A percentile compares a stretch with the other conserved stretches of the same genome.
These are phyloP conservation scores for Heliocidaris tuberculata DNA, from an alignment of 35 echinoderm and acorn worm genomes.

Conservation along the genomic window DNA sequence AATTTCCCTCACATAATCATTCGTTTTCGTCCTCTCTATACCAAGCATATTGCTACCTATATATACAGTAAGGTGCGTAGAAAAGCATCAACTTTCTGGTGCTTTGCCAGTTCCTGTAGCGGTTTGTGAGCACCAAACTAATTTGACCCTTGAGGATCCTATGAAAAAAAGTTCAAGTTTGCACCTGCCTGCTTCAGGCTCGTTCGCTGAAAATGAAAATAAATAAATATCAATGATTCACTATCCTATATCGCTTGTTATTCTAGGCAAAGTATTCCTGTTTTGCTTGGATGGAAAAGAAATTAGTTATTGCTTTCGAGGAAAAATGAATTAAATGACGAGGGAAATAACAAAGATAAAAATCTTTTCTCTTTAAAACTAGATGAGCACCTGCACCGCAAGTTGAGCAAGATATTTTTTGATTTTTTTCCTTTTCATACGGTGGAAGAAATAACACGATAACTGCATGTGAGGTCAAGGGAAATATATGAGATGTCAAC, in stretches of 20 bases:
- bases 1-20: too few relatives aligned
- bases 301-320: not conserved
- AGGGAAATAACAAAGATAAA: not conserved
- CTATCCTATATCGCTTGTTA: not conserved
- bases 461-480: too few relatives aligned
- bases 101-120: too few relatives aligned
- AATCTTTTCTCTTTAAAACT: not conserved
- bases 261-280: not conserved
- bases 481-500: too few relatives aligned
- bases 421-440: too few relatives aligned
- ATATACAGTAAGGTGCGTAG: too few relatives aligned
- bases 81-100: too few relatives aligned
- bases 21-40: too few relatives aligned
- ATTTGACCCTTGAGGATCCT: not conserved
- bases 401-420: too few relatives aligned
- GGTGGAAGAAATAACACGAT: too few relatives aligned
- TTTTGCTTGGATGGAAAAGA: not conserved
- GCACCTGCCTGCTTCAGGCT: constrained; percentile 5
- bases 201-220: constrained; percentile 5
- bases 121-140: not conserved
- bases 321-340: constrained; percentile 3
- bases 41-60: too few relatives aligned
- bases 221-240: constrained; percentile 13
- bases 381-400: not conserved
- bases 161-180: not conserved